Evolutionary conservation across 2,797 vertebrate genomes (phyloP).

Genomic region (Liasis olivaceus): DNA sequence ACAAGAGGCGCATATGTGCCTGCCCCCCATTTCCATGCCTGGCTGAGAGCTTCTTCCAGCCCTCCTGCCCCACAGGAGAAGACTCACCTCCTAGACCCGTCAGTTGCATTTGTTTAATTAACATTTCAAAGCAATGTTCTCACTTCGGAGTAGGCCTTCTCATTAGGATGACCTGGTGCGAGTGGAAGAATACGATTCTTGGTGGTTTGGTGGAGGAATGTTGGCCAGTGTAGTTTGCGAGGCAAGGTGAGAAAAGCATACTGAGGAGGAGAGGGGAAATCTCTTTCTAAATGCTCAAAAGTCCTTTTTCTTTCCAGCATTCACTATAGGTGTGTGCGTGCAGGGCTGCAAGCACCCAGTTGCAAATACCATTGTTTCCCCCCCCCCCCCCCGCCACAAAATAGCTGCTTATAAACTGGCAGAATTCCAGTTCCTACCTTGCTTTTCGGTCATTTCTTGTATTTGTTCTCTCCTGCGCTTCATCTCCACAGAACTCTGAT

Average conservation of each 20-base stretch:
- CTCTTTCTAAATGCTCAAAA: background rate
- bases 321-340: background rate
- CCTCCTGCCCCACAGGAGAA: slow-evolving; percentile 13
- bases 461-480: background rate
- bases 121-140: background rate
- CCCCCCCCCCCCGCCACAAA: background rate
- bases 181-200: background rate
- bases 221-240: background rate
- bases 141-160: background rate
- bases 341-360: no score
- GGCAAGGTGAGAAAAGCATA: background rate
- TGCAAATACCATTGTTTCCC: background rate
- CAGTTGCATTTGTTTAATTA: slow-evolving; percentile 42
- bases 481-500: background rate
- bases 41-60: slow-evolving; percentile 26
- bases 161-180: background rate
- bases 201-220: background rate
- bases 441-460: background rate
- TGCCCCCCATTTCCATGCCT: slow-evolving; percentile 49
- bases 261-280: no score
- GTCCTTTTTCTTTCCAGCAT: background rate
- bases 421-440: background rate
- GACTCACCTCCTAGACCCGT: slow-evolving; percentile 42
- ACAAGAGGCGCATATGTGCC: slow-evolving; percentile 26
- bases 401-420: background rate